phyloP scores from a whole-genome alignment of 2,113 vertebrate genomes.

The Bagarius yarrelli region DNA sequence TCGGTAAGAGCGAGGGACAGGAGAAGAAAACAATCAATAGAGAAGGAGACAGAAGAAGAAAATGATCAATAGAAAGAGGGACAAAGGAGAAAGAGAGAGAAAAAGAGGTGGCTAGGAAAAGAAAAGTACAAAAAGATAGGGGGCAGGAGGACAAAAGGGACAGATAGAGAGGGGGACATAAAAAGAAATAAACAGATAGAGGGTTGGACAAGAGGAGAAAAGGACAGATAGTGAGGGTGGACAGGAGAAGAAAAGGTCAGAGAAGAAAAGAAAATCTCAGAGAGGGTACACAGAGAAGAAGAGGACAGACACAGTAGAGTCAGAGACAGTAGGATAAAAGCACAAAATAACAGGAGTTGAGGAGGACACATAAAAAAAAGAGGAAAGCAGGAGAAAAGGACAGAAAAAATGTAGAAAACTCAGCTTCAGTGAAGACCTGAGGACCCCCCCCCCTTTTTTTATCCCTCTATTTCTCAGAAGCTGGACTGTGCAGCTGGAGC shows the following conservation, averaged over 20 bases:
- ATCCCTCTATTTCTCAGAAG: constrained; percentile 43
- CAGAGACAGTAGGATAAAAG: not conserved
- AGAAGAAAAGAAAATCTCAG: too few species aligned
- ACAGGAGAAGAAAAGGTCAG: not conserved
- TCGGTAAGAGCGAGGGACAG: too few species aligned
- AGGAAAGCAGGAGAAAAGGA: not conserved
- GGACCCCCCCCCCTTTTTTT: not conserved
- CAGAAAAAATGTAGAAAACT: not conserved
- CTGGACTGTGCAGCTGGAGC: constrained; percentile 46
- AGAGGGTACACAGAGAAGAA: not conserved
- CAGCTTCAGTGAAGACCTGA: constrained; percentile 44
- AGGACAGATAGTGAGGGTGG: not conserved
- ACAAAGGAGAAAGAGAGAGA: not conserved
- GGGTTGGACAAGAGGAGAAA: not conserved
- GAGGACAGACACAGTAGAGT: too few species aligned
- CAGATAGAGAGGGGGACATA: not conserved
- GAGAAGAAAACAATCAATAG: too few species aligned
- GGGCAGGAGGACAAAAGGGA: not conserved
- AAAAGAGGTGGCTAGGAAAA: not conserved
- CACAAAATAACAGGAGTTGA: not conserved
- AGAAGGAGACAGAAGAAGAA: not conserved
- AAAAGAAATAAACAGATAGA: not conserved
- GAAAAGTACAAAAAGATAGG: not conserved
- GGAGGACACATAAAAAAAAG: not conserved
- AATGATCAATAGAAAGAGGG: too few species aligned